These are phyloP conservation scores for Syngnathus rostellatus DNA, from an alignment of 2,797 vertebrate genomes.

Conservation along the genomic window DNA sequence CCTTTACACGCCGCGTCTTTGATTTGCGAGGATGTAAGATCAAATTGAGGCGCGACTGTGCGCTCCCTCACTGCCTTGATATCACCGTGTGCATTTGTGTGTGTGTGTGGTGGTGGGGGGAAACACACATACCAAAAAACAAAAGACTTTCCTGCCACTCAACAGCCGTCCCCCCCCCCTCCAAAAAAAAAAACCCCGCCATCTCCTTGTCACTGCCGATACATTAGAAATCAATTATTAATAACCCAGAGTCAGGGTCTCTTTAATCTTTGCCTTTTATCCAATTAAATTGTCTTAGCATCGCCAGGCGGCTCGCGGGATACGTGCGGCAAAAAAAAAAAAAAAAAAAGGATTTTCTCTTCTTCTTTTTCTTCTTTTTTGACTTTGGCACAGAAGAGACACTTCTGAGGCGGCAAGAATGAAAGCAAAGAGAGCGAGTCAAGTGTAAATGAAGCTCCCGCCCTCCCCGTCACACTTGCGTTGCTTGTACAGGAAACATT, in stretches of 20 bases:
- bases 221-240: constrained; percentile 80
- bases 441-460: constrained; percentile 73
- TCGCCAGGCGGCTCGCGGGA: constrained; percentile 67
- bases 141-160: constrained; percentile 67
- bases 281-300: constrained; percentile 78
- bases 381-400: constrained; percentile 66
- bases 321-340: constrained; percentile 49
- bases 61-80: constrained; percentile 63
- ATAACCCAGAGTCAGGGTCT: constrained; percentile 70
- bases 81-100: constrained; percentile 46
- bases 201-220: constrained; percentile 72
- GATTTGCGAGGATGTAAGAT: constrained; percentile 75
- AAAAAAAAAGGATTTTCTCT: constrained; percentile 60
- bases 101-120: background rate
- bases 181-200: constrained; percentile 45
- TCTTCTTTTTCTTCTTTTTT: constrained; percentile 57
- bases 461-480: constrained; percentile 54
- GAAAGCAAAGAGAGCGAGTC: constrained; percentile 68
- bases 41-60: constrained; percentile 70
- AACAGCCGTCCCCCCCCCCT: constrained; percentile 47
- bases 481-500: constrained; percentile 72
- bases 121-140: constrained; percentile 71
- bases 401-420: constrained; percentile 66
- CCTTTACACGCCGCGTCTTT: constrained; percentile 70
- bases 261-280: constrained; percentile 81